Percentiles rank a stretch among this genome's conserved stretches.
phyloP scores from a whole-genome alignment of 1,140 invertebrate genomes.

The Himalopsyche phryganea region DNA sequence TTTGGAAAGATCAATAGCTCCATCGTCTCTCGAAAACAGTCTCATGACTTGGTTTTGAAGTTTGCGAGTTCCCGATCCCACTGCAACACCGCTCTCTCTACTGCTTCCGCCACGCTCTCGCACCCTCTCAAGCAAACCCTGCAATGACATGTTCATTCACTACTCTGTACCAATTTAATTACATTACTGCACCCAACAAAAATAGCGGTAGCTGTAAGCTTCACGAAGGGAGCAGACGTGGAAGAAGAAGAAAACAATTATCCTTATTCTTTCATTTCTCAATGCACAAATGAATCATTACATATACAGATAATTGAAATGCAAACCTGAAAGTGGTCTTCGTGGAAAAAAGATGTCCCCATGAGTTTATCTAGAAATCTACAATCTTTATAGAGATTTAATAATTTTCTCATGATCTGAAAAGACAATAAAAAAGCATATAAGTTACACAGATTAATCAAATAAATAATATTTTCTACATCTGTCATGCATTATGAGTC shows the following conservation, averaged over 20 bases:
- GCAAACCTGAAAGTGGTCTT: conserved; percentile 64
- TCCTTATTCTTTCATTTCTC: no score
- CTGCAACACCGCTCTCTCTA: conserved; percentile 2
- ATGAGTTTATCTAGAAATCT: conserved; percentile 79
- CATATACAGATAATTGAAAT: not conserved
- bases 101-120: conserved; percentile 43
- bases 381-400: conserved; percentile 83
- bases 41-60: conserved; percentile 50
- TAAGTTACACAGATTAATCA: conserved; percentile 7
- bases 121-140: conserved; percentile 48
- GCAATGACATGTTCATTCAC: conserved; percentile 6
- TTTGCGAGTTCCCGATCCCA: conserved; percentile 41
- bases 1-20: not conserved
- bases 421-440: conserved; percentile 36
- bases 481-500: no score
- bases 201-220: no score
- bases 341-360: conserved; percentile 81
- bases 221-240: no score
- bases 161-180: not conserved
- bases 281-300: no score
- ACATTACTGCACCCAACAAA: not conserved
- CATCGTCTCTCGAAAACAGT: conserved; percentile 40
- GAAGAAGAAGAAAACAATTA: no score
- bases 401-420: conserved; percentile 68
- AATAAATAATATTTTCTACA: no score